Evolutionary conservation across 1,140 invertebrate species (phyloP).

Genomic region (Drosophila nikananu): DNA sequence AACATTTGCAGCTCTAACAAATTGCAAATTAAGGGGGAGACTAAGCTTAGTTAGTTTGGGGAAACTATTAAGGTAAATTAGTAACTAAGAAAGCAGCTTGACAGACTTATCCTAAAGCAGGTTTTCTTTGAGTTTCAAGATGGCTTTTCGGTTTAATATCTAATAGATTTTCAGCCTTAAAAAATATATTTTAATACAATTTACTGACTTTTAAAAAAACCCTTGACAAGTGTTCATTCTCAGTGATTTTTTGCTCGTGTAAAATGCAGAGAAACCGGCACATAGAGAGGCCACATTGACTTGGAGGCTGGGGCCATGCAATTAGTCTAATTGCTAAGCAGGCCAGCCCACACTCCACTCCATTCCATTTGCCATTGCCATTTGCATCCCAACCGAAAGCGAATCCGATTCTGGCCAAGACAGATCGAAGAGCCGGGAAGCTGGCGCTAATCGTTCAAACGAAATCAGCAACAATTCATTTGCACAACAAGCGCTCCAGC

Average conservation of each 20-base stretch:
- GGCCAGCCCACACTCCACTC: constrained; percentile 25
- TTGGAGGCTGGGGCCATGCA: constrained; percentile 57
- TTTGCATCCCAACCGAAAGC: constrained; percentile 51
- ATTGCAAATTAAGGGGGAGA: background rate
- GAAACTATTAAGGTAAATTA: background rate
- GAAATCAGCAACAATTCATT: constrained; percentile 85
- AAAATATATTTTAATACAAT: background rate
- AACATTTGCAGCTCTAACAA: no score
- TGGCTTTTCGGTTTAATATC: background rate
- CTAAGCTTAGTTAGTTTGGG: background rate
- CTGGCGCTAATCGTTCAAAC: constrained; percentile 82
- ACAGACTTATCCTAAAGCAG: background rate
- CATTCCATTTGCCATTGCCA: constrained; percentile 60
- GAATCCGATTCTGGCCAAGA: constrained; percentile 20
- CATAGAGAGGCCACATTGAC: background rate
- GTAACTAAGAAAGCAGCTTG: background rate
- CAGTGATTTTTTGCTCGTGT: constrained; percentile 5
- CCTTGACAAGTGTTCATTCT: background rate
- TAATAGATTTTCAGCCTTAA: background rate
- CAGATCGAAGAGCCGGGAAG: constrained; percentile 22
- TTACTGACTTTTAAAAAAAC: background rate
- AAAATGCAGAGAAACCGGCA: background rate
- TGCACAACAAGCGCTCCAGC: constrained; percentile 78
- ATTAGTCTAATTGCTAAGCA: constrained; percentile 82
- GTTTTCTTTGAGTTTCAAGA: background rate